phyloP scores from a whole-genome alignment of 2,113 vertebrate species.

The Clarias batrachus region DNA sequence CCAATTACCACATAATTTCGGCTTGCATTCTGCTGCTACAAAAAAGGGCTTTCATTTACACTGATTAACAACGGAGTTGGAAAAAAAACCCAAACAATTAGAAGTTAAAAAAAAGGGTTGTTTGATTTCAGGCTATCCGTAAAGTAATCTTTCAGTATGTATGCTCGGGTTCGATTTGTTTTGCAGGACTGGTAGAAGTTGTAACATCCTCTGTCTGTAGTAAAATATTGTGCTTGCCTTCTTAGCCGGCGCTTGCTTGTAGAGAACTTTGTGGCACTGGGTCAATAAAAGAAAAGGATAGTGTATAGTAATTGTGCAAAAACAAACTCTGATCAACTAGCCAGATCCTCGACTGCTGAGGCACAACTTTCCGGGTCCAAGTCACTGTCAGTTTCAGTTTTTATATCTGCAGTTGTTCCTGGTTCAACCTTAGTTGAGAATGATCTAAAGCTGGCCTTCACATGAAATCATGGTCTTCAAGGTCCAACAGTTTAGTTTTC shows the following conservation, averaged over 20 bases:
- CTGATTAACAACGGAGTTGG: neutral
- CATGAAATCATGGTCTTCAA: neutral
- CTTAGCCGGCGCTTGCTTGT: neutral
- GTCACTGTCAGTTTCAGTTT: neutral
- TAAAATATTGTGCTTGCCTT: neutral
- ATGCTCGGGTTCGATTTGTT: neutral
- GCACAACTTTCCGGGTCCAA: neutral
- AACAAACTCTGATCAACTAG: neutral
- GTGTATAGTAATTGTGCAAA: neutral
- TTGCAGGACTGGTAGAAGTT: neutral
- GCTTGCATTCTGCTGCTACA: neutral
- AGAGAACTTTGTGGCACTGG: neutral
- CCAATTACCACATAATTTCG: too few species aligned
- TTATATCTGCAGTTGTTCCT: neutral
- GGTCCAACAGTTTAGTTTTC: neutral
- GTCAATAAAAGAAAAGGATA: neutral
- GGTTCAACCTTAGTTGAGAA: neutral
- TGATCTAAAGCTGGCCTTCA: neutral
- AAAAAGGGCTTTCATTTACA: neutral
- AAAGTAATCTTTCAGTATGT: neutral
- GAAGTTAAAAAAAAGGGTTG: neutral
- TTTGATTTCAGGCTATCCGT: neutral
- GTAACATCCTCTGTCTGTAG: neutral
- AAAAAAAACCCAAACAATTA: neutral
- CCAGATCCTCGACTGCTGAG: neutral